Percentiles rank a stretch among this genome's conserved stretches.
Evolutionary conservation across 1,140 invertebrate species (phyloP).

Genomic region (Octopus sinensis): DNA sequence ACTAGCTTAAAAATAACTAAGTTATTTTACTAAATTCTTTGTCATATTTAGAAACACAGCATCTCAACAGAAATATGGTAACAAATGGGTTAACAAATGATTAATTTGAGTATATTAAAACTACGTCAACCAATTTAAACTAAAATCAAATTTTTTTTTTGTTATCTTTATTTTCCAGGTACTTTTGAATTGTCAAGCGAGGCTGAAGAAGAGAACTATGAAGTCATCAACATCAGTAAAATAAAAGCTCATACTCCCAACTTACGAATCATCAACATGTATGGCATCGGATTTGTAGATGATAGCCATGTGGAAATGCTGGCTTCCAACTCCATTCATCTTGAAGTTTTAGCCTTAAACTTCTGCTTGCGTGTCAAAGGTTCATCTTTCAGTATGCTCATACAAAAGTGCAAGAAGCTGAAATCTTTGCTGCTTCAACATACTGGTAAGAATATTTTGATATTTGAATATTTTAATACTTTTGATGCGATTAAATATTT

Average conservation of each 20-base stretch:
- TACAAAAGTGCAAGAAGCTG: constrained; percentile 88
- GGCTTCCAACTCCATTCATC: constrained; percentile 69
- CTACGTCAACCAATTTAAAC: too few relatives aligned
- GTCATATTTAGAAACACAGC: too few relatives aligned
- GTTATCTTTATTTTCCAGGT: constrained; percentile 62
- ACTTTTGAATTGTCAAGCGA: constrained; percentile 96
- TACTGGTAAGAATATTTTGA: constrained; percentile 68
- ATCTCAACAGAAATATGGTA: too few relatives aligned
- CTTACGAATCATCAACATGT: constrained; percentile 56
- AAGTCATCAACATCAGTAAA: constrained; percentile 89
- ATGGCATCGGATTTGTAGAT: constrained; percentile 96
- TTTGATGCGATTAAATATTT: not conserved
- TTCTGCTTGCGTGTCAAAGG: constrained; percentile 96
- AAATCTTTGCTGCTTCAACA: constrained; percentile 92
- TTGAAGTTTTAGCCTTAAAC: constrained; percentile 95
- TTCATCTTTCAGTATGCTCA: constrained; percentile 89
- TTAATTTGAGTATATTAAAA: too few relatives aligned
- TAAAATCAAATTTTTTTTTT: not conserved
- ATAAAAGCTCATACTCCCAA: constrained; percentile 83
- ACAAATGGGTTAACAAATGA: too few relatives aligned
- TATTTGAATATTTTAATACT: not conserved
- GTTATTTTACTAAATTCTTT: too few relatives aligned
- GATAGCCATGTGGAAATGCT: constrained; percentile 98
- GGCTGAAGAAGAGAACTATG: constrained; percentile 99
- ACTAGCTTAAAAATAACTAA: too few relatives aligned